Conservation (phyloP, 2,113 vertebrate species). For the Atlantisia rogersi region DNA sequence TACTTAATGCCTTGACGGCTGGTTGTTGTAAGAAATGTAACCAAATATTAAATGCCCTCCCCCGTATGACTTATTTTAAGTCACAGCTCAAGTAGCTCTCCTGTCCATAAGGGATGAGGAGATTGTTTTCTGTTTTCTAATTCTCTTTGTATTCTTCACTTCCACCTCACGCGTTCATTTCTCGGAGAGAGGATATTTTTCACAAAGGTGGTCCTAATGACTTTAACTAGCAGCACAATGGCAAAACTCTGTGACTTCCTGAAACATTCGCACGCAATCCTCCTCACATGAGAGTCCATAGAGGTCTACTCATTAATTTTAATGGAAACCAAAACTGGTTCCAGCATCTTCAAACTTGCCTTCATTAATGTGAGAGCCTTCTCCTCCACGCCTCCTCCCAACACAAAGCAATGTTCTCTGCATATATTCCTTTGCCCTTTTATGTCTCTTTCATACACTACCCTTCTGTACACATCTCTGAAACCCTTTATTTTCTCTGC, state of each 20-base stretch:
- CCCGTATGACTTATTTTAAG: not conserved
- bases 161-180: not conserved
- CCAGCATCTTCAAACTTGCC: slow-evolving; percentile 8
- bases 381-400: not conserved
- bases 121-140: not conserved
- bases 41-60: not conserved
- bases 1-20: not conserved
- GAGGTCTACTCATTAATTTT: slow-evolving; percentile 57
- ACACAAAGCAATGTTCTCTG: not conserved
- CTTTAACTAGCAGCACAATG: not conserved
- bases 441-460: not conserved
- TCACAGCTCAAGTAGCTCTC: not conserved
- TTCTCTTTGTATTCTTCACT: not conserved
- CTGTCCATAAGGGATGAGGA: not conserved
- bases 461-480: not conserved
- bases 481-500: not conserved
- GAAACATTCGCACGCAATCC: not conserved
- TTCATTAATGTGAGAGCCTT: not conserved
- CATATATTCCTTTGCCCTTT: not conserved
- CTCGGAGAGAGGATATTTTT: slow-evolving; percentile 8
- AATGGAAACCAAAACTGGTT: slow-evolving; percentile 47
- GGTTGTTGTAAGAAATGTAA: slow-evolving; percentile 32
- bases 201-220: slow-evolving; percentile 50
- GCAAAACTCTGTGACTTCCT: not conserved
- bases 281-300: slow-evolving; percentile 7